A percentile compares a stretch with the other conserved stretches of the same genome.
These are phyloP conservation scores for Nesometra sesokonis DNA, from an alignment of 35 echinoderm and acorn worm genomes.

Conservation along the genomic window DNA sequence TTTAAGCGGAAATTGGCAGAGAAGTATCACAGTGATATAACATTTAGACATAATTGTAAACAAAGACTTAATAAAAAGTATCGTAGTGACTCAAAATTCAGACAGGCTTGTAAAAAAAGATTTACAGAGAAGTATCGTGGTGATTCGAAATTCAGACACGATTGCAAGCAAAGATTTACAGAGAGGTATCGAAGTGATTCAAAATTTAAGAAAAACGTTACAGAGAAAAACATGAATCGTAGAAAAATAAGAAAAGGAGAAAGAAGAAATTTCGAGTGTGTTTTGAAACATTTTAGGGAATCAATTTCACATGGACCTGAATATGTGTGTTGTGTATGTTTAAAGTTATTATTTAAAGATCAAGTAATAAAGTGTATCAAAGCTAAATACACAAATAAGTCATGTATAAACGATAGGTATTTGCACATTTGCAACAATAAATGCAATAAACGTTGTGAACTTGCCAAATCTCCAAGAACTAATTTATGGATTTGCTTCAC, in stretches of 20 bases:
- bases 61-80: not conserved
- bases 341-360: constrained; percentile 27
- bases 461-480: constrained; percentile 3
- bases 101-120: not conserved
- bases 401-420: constrained; percentile 19
- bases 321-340: constrained; percentile 37
- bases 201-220: not conserved
- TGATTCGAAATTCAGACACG: not conserved
- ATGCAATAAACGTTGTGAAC: not conserved
- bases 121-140: not conserved
- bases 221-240: not conserved
- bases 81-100: not conserved
- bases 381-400: constrained; percentile 9
- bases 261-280: not conserved
- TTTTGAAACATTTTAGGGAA: constrained; percentile 17
- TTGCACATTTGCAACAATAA: constrained; percentile 19
- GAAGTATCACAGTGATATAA: not conserved
- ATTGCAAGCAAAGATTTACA: not conserved
- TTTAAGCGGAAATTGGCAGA: not conserved
- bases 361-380: constrained; percentile 23
- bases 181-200: not conserved
- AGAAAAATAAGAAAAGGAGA: not conserved
- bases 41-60: not conserved
- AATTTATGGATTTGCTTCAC: constrained; percentile 29
- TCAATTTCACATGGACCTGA: constrained; percentile 30